phyloP scores from a whole-genome alignment of 2,113 vertebrate genomes.

The Bos indicus region DNA sequence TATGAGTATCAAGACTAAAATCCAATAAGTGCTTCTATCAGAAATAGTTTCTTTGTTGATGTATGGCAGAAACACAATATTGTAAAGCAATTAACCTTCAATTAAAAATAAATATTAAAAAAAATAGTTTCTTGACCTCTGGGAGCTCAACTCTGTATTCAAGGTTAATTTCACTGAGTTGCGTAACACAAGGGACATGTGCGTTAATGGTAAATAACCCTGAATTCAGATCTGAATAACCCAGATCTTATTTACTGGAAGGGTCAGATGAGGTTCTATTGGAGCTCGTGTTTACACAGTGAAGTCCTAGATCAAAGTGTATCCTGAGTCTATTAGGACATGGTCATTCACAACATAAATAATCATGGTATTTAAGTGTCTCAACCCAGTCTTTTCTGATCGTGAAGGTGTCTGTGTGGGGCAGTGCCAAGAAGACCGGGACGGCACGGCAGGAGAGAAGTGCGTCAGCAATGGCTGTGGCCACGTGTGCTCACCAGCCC shows the following conservation, averaged over 20 bases:
- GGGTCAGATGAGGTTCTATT: neutral
- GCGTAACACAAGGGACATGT: neutral
- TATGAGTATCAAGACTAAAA: neutral
- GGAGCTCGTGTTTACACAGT: neutral
- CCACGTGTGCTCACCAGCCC: neutral
- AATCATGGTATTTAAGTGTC: neutral
- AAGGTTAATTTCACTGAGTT: neutral
- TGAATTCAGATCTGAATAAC: neutral
- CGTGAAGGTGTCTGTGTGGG: neutral
- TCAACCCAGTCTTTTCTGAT: neutral
- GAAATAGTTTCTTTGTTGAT: neutral
- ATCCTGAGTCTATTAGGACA: neutral
- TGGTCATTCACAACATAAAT: neutral
- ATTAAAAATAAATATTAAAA: neutral
- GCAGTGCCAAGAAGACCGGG: neutral
- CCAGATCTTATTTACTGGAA: neutral
- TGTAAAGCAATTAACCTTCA: neutral
- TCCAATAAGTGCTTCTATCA: neutral
- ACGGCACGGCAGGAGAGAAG: accelerated
- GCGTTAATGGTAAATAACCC: neutral
- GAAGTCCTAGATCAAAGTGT: neutral
- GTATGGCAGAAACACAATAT: neutral
- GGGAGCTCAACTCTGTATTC: neutral
- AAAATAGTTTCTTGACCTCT: neutral
- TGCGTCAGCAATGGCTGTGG: neutral